These are phyloP conservation scores for Serrognathus titanus DNA, from an alignment of 2,888 invertebrate species.

Conservation along the genomic window DNA sequence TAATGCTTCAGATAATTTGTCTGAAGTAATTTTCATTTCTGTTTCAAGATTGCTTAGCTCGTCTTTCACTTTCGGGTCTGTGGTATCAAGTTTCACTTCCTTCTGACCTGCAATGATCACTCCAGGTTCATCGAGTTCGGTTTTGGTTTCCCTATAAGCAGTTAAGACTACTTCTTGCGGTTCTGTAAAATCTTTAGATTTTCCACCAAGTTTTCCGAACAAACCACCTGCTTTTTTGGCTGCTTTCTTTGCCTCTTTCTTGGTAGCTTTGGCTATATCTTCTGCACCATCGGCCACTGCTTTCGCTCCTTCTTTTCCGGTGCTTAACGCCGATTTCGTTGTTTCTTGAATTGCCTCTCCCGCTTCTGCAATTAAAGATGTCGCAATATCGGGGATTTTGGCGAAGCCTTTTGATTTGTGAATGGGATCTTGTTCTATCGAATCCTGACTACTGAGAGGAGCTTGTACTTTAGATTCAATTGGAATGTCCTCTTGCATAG, in stretches of 20 bases:
- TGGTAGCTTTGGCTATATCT: constrained; percentile 1
- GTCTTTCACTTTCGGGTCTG: constrained; percentile 2
- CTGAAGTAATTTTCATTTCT: background rate
- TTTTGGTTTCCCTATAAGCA: constrained; percentile 4
- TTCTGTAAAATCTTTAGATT: constrained; percentile 19
- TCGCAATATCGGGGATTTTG: too few species aligned
- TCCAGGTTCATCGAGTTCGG: constrained; percentile 1
- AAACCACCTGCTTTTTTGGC: constrained; percentile 16
- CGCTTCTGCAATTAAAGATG: background rate
- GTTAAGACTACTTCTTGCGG: constrained; percentile 24
- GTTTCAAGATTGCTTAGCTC: background rate
- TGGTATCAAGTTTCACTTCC: background rate
- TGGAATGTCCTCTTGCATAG: background rate
- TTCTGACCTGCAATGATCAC: background rate
- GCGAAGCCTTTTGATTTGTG: too few species aligned
- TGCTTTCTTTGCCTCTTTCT: constrained; percentile 20
- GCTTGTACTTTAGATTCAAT: too few species aligned
- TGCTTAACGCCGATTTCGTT: constrained; percentile 1
- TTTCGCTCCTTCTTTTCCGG: background rate
- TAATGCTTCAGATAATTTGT: background rate
- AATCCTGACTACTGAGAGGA: too few species aligned
- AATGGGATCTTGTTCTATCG: too few species aligned
- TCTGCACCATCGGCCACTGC: background rate
- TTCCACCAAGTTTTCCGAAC: constrained; percentile 19
- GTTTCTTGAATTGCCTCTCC: constrained; percentile 1